A percentile compares a stretch with the other conserved stretches of the same genome.
These are phyloP conservation scores for Phyllotreta striolata DNA, from an alignment of 2,888 invertebrate species.

Conservation along the genomic window DNA sequence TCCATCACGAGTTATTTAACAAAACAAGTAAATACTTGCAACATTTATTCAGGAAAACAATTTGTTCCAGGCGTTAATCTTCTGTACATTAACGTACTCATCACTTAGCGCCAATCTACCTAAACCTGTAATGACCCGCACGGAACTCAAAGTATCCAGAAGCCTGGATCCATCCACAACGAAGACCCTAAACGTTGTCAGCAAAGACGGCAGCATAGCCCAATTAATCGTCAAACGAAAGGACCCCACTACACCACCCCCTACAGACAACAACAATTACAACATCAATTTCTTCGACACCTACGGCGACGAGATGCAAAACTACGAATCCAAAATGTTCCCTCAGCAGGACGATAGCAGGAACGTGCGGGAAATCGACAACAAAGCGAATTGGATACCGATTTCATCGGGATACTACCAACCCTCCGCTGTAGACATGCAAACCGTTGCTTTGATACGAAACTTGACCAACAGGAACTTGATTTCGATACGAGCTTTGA, in stretches of 20 bases:
- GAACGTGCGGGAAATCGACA: constrained; percentile 43
- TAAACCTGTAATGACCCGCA: constrained; percentile 69
- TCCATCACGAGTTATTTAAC: no score
- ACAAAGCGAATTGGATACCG: constrained; percentile 59
- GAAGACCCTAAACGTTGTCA: constrained; percentile 79
- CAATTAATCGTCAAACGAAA: constrained; percentile 79
- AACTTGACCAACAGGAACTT: constrained; percentile 50
- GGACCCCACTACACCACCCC: constrained; percentile 60
- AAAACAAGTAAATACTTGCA: no score
- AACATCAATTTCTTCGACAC: constrained; percentile 21
- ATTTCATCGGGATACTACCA: constrained; percentile 55
- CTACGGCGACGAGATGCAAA: constrained; percentile 25
- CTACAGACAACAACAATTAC: constrained; percentile 11
- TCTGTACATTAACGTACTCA: not conserved
- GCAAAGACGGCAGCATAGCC: constrained; percentile 78
- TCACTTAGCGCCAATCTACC: constrained; percentile 53
- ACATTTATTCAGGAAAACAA: no score
- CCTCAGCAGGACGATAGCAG: constrained; percentile 14
- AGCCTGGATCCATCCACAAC: constrained; percentile 80
- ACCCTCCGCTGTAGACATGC: constrained; percentile 53
- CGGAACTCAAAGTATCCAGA: constrained; percentile 79
- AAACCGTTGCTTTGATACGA: constrained; percentile 53
- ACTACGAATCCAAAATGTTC: constrained; percentile 18
- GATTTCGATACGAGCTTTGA: constrained; percentile 44
- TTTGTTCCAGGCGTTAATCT: constrained; percentile 1